These are phyloP conservation scores for Escarpia spicata DNA, from an alignment of 2,888 invertebrate genomes.

Conservation along the genomic window DNA sequence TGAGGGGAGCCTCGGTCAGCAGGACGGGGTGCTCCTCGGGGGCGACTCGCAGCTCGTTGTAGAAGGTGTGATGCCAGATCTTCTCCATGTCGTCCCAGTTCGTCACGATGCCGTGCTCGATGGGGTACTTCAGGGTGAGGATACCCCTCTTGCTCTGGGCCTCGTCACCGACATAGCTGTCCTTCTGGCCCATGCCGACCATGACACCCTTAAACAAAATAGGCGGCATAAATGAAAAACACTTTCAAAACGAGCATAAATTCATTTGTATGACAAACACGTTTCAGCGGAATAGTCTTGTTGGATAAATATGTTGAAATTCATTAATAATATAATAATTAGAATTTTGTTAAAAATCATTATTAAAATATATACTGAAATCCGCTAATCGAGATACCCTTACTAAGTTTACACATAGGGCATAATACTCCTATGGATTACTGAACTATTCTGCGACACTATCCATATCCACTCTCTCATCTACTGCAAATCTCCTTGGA, in stretches of 20 bases:
- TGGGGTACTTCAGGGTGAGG: conserved; percentile 70
- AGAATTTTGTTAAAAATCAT: neutral
- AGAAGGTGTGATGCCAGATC: conserved; percentile 59
- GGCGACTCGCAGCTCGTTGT: conserved; percentile 65
- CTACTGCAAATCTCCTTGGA: too few relatives aligned
- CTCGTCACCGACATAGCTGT: conserved; percentile 80
- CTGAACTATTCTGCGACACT: neutral
- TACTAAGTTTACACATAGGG: neutral
- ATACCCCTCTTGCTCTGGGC: conserved; percentile 63
- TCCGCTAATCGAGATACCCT: neutral
- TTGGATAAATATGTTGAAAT: neutral
- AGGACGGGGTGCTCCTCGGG: conserved; percentile 84
- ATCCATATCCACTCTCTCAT: neutral
- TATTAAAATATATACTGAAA: neutral
- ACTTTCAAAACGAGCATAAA: neutral
- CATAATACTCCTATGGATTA: neutral
- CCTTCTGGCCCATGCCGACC: conserved; percentile 98
- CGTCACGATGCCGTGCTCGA: conserved; percentile 70
- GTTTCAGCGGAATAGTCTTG: neutral
- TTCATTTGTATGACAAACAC: neutral
- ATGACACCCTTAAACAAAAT: conserved; percentile 71
- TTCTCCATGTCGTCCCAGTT: conserved; percentile 68
- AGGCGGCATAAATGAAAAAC: neutral
- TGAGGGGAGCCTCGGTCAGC: conserved; percentile 85
- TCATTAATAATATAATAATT: neutral